Base-by-base conservation (phyloP, 2,888 invertebrate genomes). In the Allophyes oxyacanthae region DNA sequence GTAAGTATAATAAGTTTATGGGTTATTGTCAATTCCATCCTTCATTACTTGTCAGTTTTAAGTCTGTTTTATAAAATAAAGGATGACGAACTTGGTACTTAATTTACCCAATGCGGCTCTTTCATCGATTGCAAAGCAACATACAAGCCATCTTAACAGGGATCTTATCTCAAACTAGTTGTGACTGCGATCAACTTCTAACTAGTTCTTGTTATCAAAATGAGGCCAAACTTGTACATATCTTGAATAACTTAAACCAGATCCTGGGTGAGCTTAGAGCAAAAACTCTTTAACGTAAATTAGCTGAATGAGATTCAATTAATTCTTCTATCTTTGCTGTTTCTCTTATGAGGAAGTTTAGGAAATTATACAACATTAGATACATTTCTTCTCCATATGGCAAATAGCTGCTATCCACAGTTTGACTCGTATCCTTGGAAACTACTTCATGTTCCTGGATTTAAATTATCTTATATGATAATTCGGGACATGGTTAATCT, bases 131-230 rank as follows among this genome's bases (percentile, higher is more conserved):
- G 49, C 57, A 49, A 50, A 43, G 44, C 38, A 13, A 45, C 45
- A 57, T 57, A 36, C 38, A 32, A 51, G 41, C 42, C 32, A 58
- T 71, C 72, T 65, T 32, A 65, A 65, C 49, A 56, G 49, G 51
- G 55, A 60, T 55, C 50, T 52, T 65, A 65, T 68, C 72, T 49
- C n/a, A 45, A 60, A 65, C 55, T 26, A 71, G 68, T 61, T 61
- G 61, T 46, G 38, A 65, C 49, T 61, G 42, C 56, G 53, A 66
- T 66, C 40, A 32, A 44, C 72, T 41, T 60, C 42, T n/a, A 65
- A 54, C 69, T 45, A 57, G 69, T 69, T 66, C 69, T 72, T 52
- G 72, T 62, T 62, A 72, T 62, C 72, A 72, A 66, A 69, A 71
- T 52, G 62, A 54, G 69, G 69, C 25, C 69, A 69, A 66, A 62